Conservation (phyloP, 1,140 invertebrate genomes). For the Nebria ingens region DNA sequence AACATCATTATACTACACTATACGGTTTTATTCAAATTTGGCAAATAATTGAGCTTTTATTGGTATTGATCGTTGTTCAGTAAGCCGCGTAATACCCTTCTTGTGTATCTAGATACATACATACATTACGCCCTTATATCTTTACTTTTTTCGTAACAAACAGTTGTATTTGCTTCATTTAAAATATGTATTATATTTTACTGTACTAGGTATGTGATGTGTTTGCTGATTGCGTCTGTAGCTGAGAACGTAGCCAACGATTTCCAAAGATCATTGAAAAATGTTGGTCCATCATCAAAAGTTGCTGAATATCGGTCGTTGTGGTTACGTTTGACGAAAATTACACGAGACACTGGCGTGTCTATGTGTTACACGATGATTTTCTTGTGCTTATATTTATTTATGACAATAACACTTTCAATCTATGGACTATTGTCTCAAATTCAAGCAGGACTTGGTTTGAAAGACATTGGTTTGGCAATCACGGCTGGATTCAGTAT, state of each 20-base stretch:
- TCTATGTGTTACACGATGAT: constrained; percentile 50
- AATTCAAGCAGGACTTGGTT: constrained; percentile 52
- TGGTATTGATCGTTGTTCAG: too few species aligned
- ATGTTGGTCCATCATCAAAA: constrained; percentile 49
- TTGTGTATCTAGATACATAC: too few species aligned
- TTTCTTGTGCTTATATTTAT: constrained; percentile 52
- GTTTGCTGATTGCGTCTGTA: constrained; percentile 46
- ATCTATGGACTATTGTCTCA: constrained; percentile 56
- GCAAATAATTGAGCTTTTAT: too few species aligned
- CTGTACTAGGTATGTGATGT: constrained; percentile 44
- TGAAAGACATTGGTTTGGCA: constrained; percentile 52
- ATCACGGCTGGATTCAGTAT: constrained; percentile 50
- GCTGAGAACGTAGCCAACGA: constrained; percentile 50
- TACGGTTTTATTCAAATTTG: too few species aligned
- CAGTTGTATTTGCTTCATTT: too few species aligned
- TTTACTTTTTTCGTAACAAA: too few species aligned
- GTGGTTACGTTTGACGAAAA: constrained; percentile 51
- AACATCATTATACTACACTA: too few species aligned
- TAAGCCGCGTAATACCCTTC: too few species aligned
- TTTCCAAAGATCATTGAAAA: constrained; percentile 48
- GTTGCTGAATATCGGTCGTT: constrained; percentile 51
- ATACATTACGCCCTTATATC: too few species aligned
- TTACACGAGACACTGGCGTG: constrained; percentile 48
- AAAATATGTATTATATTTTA: constrained; percentile 16
- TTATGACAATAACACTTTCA: constrained; percentile 54